Conservation (phyloP, 1,140 invertebrate genomes). For the Drosophila sechellia region DNA sequence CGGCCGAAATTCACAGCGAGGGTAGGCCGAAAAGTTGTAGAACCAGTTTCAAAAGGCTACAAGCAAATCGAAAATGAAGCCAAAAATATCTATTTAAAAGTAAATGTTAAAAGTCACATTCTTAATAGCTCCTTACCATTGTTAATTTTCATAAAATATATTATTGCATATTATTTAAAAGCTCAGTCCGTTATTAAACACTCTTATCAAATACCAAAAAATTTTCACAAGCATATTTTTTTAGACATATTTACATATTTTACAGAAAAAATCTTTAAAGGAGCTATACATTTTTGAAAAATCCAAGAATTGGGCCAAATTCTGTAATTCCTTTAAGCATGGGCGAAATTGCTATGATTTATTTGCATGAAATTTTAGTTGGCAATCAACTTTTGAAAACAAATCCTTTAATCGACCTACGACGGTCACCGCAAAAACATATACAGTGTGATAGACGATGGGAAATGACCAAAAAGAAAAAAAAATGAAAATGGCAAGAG, state of each 20-base stretch:
- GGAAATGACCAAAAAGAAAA: constrained; percentile 47
- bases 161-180: no score
- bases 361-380: background rate
- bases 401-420: constrained; percentile 46
- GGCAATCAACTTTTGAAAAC: background rate
- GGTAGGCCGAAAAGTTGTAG: constrained; percentile 28
- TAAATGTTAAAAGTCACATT: no score
- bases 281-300: no score
- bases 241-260: no score
- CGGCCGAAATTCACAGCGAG: constrained; percentile 32
- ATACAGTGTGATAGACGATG: constrained; percentile 68
- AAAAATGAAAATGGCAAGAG: constrained; percentile 29
- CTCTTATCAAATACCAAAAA: no score
- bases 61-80: background rate
- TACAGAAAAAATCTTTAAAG: no score
- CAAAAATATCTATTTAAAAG: no score
- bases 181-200: no score
- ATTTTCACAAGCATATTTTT: no score
- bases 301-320: no score
- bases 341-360: background rate
- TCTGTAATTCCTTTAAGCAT: background rate
- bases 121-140: no score
- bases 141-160: no score
- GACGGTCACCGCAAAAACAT: constrained; percentile 46
- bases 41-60: background rate